Percentiles rank a stretch among this genome's conserved stretches.
Evolutionary conservation across 2,113 vertebrate genomes (phyloP).

Genomic region (Rhombomys opimus): DNA sequence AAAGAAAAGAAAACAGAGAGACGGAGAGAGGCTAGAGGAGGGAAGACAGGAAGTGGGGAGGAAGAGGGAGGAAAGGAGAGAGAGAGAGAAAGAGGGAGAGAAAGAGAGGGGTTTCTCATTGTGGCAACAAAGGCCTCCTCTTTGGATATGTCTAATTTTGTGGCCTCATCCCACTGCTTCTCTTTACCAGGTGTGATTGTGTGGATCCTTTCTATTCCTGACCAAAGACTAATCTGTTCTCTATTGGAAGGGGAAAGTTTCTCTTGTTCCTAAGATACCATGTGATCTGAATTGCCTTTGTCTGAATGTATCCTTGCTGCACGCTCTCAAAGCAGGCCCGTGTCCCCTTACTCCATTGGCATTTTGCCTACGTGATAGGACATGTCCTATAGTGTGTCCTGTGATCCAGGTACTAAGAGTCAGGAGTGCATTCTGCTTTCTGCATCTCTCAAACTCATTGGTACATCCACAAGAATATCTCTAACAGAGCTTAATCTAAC

Average conservation of each 20-base stretch:
- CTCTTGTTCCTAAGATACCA: neutral
- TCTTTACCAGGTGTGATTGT: too few relatives aligned
- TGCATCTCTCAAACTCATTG: neutral
- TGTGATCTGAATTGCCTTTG: neutral
- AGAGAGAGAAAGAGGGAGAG: neutral
- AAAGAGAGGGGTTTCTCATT: neutral
- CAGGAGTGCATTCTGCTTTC: too few relatives aligned
- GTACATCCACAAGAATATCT: neutral
- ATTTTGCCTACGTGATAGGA: too few relatives aligned
- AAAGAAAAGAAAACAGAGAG: neutral
- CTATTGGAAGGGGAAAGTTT: too few relatives aligned
- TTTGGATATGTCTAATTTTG: neutral
- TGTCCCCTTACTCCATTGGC: neutral
- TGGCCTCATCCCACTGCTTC: neutral
- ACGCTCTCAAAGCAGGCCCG: neutral
- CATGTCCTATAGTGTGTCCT: neutral
- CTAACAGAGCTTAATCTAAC: neutral
- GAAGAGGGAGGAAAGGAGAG: neutral
- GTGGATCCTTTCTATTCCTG: neutral
- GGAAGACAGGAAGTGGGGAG: neutral
- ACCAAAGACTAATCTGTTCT: neutral
- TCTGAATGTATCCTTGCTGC: neutral
- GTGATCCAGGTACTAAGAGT: neutral
- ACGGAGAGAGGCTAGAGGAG: neutral
- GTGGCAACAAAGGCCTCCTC: neutral